These are phyloP conservation scores for Diachrysia chrysitis DNA, from an alignment of 2,888 invertebrate species.

Conservation along the genomic window DNA sequence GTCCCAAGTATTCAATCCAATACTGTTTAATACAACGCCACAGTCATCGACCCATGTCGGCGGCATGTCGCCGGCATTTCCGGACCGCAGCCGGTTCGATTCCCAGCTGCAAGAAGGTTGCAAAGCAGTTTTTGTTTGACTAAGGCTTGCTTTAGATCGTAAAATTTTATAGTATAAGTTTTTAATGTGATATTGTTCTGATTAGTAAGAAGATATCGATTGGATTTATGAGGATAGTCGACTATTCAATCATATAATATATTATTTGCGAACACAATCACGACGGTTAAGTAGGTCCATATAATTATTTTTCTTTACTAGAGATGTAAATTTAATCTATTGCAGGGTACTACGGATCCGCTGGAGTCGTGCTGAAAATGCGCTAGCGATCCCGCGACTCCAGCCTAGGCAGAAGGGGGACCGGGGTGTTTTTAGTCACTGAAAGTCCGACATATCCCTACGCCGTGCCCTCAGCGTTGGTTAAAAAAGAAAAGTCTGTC, in stretches of 20 bases:
- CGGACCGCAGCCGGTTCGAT: conserved; percentile 50
- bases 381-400: too few species aligned
- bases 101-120: conserved; percentile 23
- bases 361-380: too few species aligned
- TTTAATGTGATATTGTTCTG: background rate
- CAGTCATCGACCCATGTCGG: conserved; percentile 50
- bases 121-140: conserved; percentile 49
- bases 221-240: background rate
- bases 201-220: background rate
- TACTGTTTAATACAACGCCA: conserved; percentile 15
- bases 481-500: too few species aligned
- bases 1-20: background rate
- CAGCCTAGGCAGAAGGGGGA: too few species aligned
- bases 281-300: background rate
- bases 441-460: too few species aligned
- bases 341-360: too few species aligned
- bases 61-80: conserved; percentile 54
- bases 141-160: conserved; percentile 15
- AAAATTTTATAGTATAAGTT: conserved; percentile 6
- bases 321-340: too few species aligned
- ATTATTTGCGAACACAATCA: background rate
- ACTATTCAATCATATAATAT: background rate
- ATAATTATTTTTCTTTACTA: too few species aligned
- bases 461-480: too few species aligned
- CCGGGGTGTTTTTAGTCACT: too few species aligned